Percentiles rank a stretch among this genome's conserved stretches.
Evolutionary conservation across 2,888 invertebrate genomes (phyloP).

Genomic region (Malthinus flaveolus): DNA sequence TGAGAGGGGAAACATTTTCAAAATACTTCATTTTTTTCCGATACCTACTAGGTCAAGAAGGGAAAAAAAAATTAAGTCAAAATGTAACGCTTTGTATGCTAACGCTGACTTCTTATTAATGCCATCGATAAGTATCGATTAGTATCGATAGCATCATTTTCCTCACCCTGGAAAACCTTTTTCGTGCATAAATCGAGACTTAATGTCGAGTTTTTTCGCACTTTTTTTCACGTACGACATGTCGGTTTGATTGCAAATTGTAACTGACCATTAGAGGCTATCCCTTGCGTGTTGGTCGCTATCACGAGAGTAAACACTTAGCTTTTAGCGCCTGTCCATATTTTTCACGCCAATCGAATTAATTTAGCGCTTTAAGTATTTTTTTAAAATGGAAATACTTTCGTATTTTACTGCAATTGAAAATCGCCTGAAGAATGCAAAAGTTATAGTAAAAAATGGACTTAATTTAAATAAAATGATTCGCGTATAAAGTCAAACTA

Average conservation of each 20-base stretch:
- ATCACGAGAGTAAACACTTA: constrained; percentile 36
- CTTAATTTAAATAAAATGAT: constrained; percentile 4
- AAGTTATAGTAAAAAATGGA: not conserved
- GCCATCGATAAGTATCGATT: no score
- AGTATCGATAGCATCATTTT: no score
- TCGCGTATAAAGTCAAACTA: constrained; percentile 10
- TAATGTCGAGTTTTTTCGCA: not conserved
- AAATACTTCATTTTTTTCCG: no score
- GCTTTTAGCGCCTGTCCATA: constrained; percentile 39
- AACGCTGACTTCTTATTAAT: no score
- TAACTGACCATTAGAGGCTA: constrained; percentile 40
- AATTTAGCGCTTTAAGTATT: constrained; percentile 32
- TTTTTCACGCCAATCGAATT: constrained; percentile 35
- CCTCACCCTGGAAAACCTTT: no score
- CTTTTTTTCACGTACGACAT: constrained; percentile 10
- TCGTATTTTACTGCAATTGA: no score
- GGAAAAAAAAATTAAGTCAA: no score
- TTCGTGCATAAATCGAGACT: no score
- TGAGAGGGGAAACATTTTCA: no score
- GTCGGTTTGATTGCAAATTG: constrained; percentile 29
- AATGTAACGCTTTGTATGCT: no score
- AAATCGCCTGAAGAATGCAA: not conserved
- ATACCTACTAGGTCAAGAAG: no score
- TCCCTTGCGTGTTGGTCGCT: constrained; percentile 40
- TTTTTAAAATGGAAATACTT: constrained; percentile 17